These are phyloP conservation scores for Volucella bombylans DNA, from an alignment of 2,888 invertebrate species.

Conservation along the genomic window DNA sequence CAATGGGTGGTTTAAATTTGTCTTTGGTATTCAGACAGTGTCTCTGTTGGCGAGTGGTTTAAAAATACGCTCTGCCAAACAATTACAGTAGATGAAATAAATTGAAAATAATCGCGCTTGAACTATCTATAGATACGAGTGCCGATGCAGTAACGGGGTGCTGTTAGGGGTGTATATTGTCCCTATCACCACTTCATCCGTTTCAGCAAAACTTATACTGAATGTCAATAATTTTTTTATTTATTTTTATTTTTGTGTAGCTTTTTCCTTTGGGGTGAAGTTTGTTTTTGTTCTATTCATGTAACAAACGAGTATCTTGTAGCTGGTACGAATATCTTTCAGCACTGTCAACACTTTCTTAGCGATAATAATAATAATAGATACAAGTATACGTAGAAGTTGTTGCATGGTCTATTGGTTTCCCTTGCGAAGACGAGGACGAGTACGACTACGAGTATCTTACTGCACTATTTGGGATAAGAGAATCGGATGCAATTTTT, in stretches of 20 bases:
- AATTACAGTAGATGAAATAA: conserved; percentile 66
- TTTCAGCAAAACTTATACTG: conserved; percentile 23
- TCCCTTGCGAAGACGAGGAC: neutral
- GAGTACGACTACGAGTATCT: conserved; percentile 34
- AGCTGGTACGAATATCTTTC: conserved; percentile 64
- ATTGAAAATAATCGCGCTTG: conserved; percentile 73
- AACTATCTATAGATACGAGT: conserved; percentile 64
- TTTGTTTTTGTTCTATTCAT: conserved; percentile 40
- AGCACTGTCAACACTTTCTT: conserved; percentile 65
- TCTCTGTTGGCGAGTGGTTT: conserved; percentile 63
- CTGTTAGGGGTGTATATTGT: neutral
- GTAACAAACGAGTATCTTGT: conserved; percentile 41
- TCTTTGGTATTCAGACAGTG: conserved; percentile 72
- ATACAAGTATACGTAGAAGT: conserved; percentile 9
- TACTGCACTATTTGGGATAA: neutral
- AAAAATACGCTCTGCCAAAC: conserved; percentile 69
- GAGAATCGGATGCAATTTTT: conserved; percentile 23
- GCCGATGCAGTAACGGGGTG: conserved; percentile 15
- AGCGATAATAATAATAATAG: conserved; percentile 49
- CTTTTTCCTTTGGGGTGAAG: conserved; percentile 24
- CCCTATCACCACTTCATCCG: neutral
- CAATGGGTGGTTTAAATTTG: conserved; percentile 65
- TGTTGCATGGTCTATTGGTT: no score
- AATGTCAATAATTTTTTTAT: conserved; percentile 68
- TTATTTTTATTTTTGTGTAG: conserved; percentile 8